Evolutionary conservation across 2,797 vertebrate species (phyloP), one percentile per base, ranked within the genome.

Genomic region (Microctenopoma steveboyesi): DNA sequence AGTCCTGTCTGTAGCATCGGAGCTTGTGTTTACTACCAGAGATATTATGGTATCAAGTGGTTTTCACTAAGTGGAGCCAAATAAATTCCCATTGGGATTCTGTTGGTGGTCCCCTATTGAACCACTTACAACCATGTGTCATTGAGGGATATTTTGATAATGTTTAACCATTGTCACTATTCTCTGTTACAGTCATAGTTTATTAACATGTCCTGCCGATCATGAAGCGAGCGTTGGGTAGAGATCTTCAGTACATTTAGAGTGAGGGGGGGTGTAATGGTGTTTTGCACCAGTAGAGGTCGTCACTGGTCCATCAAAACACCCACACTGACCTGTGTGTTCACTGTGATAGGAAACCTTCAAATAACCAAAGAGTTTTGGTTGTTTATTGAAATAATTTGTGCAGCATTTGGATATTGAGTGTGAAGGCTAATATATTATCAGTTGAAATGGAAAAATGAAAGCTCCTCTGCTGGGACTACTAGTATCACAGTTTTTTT

Each of bases 251-350:
- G 7, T 22, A 35, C 11, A 8, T 55, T 14, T 66, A 8, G 16
- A 46, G 5, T 30, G 14, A 46, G 33, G 35, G 33, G 35, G 27
- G 40, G 40, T 69, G 69, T 54, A 42, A 12, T 64, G 18, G 2
- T 39, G 33, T 10, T 53, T 55, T 42, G 1, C 43, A 69, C 79
- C 90, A 86, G 76, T 69, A 90, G 90, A 88, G 72, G 52, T 82
- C 83, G 75, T 35, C 30, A 57, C 49, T 58, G 35, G 51, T 64
- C 46, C 13, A 49, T 48, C 6, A 22, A 43, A 12, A 12, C 2
- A 16, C 25, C 27, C 42, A 43, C 52, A 30, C 10, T 5, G 15
- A 48, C 12, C 47, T 47, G 37, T 12, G 14, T 45, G 28, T 18
- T 7, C 3, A 37, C 10, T 40, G 25, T n/a, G 12, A 10, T 28